Percentiles rank a stretch among this genome's conserved stretches.
These are phyloP conservation scores for Fragum whitleyi DNA, from an alignment of 2,888 invertebrate species.

Conservation along the genomic window DNA sequence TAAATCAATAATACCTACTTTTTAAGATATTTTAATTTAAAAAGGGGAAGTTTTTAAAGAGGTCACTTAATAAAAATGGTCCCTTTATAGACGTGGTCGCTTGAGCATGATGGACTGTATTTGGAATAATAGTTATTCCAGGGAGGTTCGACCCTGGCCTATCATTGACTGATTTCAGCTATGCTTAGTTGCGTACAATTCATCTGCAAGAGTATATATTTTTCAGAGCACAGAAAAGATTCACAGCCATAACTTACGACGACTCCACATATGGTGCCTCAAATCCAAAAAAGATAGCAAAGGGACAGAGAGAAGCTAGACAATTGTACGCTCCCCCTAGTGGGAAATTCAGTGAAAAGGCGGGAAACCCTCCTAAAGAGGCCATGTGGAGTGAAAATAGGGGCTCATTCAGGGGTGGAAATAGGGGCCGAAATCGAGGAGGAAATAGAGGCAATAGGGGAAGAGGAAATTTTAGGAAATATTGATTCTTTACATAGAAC, in stretches of 20 bases:
- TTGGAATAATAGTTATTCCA: too few relatives aligned
- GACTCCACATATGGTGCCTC: slow-evolving; percentile 69
- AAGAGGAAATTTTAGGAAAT: slow-evolving; percentile 21
- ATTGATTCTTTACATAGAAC: background rate
- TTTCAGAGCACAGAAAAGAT: slow-evolving; percentile 79
- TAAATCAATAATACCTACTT: too few relatives aligned
- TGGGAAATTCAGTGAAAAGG: slow-evolving; percentile 84
- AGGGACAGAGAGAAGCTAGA: slow-evolving; percentile 68
- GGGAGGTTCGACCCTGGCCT: too few relatives aligned
- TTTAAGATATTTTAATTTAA: too few relatives aligned
- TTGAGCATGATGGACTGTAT: too few relatives aligned
- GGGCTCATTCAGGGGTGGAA: slow-evolving; percentile 23
- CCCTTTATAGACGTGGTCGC: too few relatives aligned
- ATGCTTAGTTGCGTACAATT: too few relatives aligned
- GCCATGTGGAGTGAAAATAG: slow-evolving; percentile 45
- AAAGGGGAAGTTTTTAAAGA: too few relatives aligned
- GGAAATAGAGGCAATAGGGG: slow-evolving; percentile 31
- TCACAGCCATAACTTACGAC: slow-evolving; percentile 81
- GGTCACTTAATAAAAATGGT: too few relatives aligned
- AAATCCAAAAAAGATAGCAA: slow-evolving; percentile 68
- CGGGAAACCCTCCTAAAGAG: slow-evolving; percentile 67
- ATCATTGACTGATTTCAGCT: too few relatives aligned
- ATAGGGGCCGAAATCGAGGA: slow-evolving; percentile 43
- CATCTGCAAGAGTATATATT: too few relatives aligned
- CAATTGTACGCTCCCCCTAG: slow-evolving; percentile 83